These are phyloP conservation scores for Sebastiscus albofasciatus DNA, from an alignment of 2,797 vertebrate species.

Conservation along the genomic window DNA sequence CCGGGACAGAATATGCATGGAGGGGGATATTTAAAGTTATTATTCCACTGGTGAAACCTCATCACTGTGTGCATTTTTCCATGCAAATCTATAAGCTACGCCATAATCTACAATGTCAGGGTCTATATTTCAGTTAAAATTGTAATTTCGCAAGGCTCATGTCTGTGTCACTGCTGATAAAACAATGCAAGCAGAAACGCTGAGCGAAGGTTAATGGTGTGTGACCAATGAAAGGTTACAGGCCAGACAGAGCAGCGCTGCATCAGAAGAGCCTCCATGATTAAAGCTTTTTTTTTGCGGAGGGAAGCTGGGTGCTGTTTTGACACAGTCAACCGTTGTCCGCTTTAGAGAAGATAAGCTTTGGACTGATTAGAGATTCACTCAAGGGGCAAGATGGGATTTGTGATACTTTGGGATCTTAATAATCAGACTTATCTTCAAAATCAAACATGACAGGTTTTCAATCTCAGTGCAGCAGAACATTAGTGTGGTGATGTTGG, in stretches of 20 bases:
- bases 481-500: slow-evolving; percentile 31
- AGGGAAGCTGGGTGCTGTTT: not conserved
- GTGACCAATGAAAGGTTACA: slow-evolving; percentile 53
- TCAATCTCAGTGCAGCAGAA: not conserved
- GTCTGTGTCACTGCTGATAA: slow-evolving; percentile 50
- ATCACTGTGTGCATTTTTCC: slow-evolving; percentile 7
- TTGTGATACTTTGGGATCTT: not conserved
- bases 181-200: slow-evolving; percentile 35
- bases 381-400: not conserved
- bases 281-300: slow-evolving; percentile 29
- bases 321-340: slow-evolving; percentile 14
- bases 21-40: not conserved
- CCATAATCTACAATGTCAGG: slow-evolving; percentile 21
- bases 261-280: slow-evolving; percentile 37
- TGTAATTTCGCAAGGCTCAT: slow-evolving; percentile 32
- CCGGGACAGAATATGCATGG: not conserved
- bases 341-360: slow-evolving; percentile 19
- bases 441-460: slow-evolving; percentile 36
- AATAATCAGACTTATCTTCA: slow-evolving; percentile 19
- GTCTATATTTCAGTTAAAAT: slow-evolving; percentile 30
- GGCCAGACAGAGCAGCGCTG: slow-evolving; percentile 26
- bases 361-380: slow-evolving; percentile 16
- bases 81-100: slow-evolving; percentile 13
- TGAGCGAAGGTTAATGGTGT: slow-evolving; percentile 66
- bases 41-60: slow-evolving; percentile 12